Percentiles rank a stretch among this genome's conserved stretches.
phyloP scores from a whole-genome alignment of 2,113 vertebrate genomes.

The Muntiacus reevesi region DNA sequence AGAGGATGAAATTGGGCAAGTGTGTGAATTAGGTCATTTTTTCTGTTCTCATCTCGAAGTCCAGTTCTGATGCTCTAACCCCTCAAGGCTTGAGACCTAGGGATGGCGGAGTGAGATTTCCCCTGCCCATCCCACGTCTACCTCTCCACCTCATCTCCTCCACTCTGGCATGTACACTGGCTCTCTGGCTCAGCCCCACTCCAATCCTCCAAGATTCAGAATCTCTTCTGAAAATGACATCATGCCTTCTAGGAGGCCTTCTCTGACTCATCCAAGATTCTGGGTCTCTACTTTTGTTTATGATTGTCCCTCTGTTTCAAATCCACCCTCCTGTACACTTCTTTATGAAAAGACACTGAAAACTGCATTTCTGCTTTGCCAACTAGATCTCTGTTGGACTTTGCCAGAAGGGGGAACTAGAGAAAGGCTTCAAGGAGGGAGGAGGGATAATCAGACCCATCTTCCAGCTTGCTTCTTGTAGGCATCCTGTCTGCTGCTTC shows the following conservation, averaged over 20 bases:
- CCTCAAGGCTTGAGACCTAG: not conserved
- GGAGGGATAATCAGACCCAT: not conserved
- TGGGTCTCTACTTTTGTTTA: not conserved
- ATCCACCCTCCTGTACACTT: not conserved
- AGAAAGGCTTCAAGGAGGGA: not conserved
- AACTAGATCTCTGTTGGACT: not conserved
- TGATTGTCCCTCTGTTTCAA: not conserved
- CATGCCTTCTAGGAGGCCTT: not conserved
- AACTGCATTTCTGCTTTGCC: not conserved
- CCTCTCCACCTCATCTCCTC: no score
- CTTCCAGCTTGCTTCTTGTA: not conserved
- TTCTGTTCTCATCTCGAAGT: not conserved
- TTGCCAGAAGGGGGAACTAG: not conserved
- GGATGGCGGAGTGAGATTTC: not conserved
- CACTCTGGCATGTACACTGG: accelerated
- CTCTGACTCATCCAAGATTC: not conserved
- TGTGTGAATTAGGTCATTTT: not conserved
- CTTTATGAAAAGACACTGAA: not conserved
- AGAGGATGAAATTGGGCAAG: not conserved
- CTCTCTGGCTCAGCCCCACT: not conserved
- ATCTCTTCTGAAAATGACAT: not conserved
- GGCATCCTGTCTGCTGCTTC: not conserved
- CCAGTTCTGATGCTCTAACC: not conserved
- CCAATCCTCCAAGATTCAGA: not conserved
- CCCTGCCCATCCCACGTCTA: no score